phyloP scores from a whole-genome alignment of 2,113 vertebrate species.

The human region DNA sequence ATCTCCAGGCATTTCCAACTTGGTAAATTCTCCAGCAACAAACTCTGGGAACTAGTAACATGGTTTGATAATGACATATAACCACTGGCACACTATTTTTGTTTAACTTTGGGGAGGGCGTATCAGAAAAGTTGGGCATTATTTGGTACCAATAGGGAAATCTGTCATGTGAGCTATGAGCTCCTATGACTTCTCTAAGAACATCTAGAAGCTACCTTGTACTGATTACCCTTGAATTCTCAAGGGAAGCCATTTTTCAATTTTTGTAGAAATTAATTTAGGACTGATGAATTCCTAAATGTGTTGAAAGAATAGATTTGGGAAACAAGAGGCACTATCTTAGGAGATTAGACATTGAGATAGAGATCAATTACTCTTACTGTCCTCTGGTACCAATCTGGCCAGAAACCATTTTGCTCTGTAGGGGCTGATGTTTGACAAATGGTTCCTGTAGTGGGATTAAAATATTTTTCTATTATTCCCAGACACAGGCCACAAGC shows the following conservation, averaged over 20 bases:
- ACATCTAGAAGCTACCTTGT: not conserved
- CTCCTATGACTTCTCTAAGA: constrained; percentile 1
- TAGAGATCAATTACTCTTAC: constrained; percentile 16
- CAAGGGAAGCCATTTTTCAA: not conserved
- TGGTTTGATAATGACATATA: not conserved
- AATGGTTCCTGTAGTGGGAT: not conserved
- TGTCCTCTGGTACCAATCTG: not conserved
- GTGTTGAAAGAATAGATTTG: not conserved
- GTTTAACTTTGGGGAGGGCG: not conserved
- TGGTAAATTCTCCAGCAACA: not conserved
- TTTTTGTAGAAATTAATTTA: constrained; percentile 36
- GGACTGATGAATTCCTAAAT: not conserved
- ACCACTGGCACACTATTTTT: not conserved
- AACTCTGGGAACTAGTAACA: constrained; percentile 1
- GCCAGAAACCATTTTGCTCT: constrained; percentile 13
- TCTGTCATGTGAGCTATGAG: not conserved
- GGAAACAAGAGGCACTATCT: constrained; percentile 25
- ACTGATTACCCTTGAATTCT: not conserved
- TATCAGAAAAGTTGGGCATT: not conserved
- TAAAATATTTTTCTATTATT: constrained; percentile 20
- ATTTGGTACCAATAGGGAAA: not conserved
- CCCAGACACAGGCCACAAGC: not conserved
- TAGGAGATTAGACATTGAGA: constrained; percentile 21
- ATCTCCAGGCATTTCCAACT: constrained; percentile 26
- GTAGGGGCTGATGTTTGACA: not conserved